Percentiles rank a stretch among this genome's conserved stretches.
Evolutionary conservation across 2,797 vertebrate species (phyloP).

Genomic region (Gymnocypris eckloni): DNA sequence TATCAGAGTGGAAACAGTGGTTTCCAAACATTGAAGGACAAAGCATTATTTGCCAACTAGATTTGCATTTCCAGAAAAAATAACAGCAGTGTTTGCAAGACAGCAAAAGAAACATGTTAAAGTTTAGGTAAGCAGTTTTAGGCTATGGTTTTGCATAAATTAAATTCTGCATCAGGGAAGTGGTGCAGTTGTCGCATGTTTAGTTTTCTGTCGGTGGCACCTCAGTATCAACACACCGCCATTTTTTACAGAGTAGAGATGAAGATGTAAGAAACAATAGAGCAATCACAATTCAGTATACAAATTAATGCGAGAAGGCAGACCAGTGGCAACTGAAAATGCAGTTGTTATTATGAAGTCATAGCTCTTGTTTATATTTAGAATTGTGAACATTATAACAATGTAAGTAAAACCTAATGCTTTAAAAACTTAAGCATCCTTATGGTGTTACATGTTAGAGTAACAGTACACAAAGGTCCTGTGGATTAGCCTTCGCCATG

Average conservation of each 20-base stretch:
- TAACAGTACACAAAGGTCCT: neutral
- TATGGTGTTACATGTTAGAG: slow-evolving; percentile 15
- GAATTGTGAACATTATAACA: neutral
- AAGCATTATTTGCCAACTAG: slow-evolving; percentile 15
- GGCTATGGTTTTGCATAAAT: neutral
- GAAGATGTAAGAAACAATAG: neutral
- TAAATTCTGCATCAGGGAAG: neutral
- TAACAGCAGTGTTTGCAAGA: slow-evolving; percentile 16
- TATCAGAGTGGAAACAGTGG: neutral
- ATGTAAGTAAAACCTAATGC: neutral
- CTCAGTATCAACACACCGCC: neutral
- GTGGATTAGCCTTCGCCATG: slow-evolving; percentile 13
- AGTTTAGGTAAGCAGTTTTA: slow-evolving; percentile 12
- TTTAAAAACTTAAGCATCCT: neutral
- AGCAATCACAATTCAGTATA: neutral
- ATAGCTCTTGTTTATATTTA: neutral
- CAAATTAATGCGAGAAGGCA: neutral
- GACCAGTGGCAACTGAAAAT: neutral
- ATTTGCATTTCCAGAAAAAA: slow-evolving; percentile 22
- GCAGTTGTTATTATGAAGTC: neutral
- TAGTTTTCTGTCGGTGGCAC: neutral
- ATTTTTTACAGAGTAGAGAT: neutral
- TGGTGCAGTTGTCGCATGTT: neutral
- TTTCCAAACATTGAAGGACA: slow-evolving; percentile 21
- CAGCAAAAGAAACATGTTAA: neutral